phyloP scores from a whole-genome alignment of 2,888 invertebrate species.

The Byasa hedistus region DNA sequence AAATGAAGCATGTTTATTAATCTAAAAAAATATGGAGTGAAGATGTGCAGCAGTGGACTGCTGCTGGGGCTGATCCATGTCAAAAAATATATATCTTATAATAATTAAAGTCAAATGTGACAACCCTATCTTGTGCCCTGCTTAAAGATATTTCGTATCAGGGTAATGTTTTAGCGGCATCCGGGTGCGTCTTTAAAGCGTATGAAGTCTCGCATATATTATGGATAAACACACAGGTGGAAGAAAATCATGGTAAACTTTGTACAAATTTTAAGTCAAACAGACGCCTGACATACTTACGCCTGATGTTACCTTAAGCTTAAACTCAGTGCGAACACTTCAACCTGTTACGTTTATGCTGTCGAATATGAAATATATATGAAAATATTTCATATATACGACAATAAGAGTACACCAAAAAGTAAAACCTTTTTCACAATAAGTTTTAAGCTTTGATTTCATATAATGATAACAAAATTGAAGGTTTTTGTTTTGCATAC shows the following conservation, averaged over 20 bases:
- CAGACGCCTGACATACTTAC: conserved; percentile 25
- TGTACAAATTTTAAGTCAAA: conserved; percentile 29
- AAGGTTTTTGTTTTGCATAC: too few relatives aligned
- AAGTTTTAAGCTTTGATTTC: too few relatives aligned
- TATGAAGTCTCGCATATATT: conserved; percentile 30
- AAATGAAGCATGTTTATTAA: too few relatives aligned
- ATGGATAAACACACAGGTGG: conserved; percentile 23
- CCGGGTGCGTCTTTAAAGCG: conserved; percentile 34
- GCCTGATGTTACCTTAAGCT: conserved; percentile 4
- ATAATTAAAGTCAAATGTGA: background rate
- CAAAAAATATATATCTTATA: too few relatives aligned
- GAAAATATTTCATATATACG: too few relatives aligned
- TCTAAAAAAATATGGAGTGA: too few relatives aligned
- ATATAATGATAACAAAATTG: too few relatives aligned
- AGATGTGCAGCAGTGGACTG: too few relatives aligned
- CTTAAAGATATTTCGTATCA: conserved; percentile 32
- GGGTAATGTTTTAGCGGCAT: conserved; percentile 37
- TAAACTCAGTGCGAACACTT: conserved; percentile 7
- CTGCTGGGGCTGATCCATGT: too few relatives aligned
- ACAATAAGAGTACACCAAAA: too few relatives aligned
- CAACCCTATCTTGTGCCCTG: conserved; percentile 32
- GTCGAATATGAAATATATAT: too few relatives aligned
- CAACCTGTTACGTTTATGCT: background rate
- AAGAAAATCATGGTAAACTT: conserved; percentile 26
- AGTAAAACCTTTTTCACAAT: too few relatives aligned